Conservation (phyloP, 1,140 invertebrate genomes). For the Periplaneta americana region DNA sequence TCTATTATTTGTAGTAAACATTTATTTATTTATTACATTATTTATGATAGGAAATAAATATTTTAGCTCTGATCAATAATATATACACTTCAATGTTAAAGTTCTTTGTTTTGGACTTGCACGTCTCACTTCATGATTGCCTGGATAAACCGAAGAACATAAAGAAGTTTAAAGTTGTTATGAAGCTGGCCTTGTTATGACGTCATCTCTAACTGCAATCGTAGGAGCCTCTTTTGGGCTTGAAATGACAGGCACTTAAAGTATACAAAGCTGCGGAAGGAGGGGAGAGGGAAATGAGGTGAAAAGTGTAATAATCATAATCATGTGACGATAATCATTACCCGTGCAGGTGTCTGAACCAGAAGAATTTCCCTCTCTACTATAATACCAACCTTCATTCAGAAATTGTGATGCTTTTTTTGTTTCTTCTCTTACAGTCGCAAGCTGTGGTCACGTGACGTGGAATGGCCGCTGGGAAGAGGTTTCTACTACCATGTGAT, state of each 20-base stretch:
- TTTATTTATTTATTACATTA: too few species aligned
- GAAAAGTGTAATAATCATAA: neutral
- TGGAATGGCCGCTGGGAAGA: conserved; percentile 14
- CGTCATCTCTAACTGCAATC: neutral
- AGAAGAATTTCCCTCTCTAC: neutral
- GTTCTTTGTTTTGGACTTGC: too few species aligned
- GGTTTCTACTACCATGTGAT: conserved; percentile 18
- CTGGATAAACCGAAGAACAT: too few species aligned
- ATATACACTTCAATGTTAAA: too few species aligned
- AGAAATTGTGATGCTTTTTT: neutral
- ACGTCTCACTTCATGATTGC: too few species aligned
- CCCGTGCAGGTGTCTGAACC: neutral
- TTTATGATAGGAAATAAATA: too few species aligned
- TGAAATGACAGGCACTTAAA: neutral
- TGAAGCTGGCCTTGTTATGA: neutral
- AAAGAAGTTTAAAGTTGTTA: too few species aligned
- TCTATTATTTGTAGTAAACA: too few species aligned
- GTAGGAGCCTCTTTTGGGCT: neutral
- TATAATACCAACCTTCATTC: neutral
- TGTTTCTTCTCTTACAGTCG: conserved; percentile 13
- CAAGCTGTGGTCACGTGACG: conserved; percentile 16
- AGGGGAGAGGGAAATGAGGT: neutral
- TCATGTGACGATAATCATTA: neutral
- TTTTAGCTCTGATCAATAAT: too few species aligned
- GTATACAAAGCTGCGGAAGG: neutral